Evolutionary conservation across 1,140 invertebrate genomes (phyloP).

Genomic region (Penaeus japonicus): DNA sequence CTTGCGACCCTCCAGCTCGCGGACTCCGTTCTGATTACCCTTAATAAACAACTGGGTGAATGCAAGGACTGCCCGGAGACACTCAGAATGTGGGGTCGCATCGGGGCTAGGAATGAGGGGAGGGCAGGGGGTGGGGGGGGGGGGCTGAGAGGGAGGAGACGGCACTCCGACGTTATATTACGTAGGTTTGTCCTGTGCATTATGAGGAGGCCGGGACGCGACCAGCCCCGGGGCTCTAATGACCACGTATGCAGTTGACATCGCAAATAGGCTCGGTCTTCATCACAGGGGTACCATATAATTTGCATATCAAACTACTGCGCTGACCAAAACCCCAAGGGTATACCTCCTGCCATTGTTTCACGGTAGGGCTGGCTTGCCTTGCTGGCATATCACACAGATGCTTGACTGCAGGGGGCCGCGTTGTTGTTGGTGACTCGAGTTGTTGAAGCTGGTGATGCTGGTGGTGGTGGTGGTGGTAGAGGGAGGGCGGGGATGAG

Average conservation of each 20-base stretch:
- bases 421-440: too few relatives aligned
- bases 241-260: slow-evolving; percentile 54
- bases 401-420: too few relatives aligned
- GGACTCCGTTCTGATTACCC: too few relatives aligned
- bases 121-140: not conserved
- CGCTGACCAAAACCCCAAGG: slow-evolving; percentile 42
- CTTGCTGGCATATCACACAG: not conserved
- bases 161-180: not conserved
- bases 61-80: too few relatives aligned
- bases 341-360: slow-evolving; percentile 31
- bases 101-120: not conserved
- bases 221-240: slow-evolving; percentile 23
- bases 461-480: not conserved
- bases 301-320: slow-evolving; percentile 51
- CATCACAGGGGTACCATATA: slow-evolving; percentile 52
- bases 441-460: too few relatives aligned
- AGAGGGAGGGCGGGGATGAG: not conserved
- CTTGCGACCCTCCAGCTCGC: too few relatives aligned
- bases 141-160: not conserved
- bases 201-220: not conserved
- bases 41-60: too few relatives aligned
- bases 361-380: slow-evolving; percentile 33
- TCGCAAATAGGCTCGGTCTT: slow-evolving; percentile 49
- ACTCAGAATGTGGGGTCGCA: not conserved
- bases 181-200: not conserved